A percentile compares a stretch with the other conserved stretches of the same genome.
These are phyloP conservation scores for Nemopilema nomurai DNA, from an alignment of 30 jellyfish, hydroid and myxozoan genomes.

Conservation along the genomic window DNA sequence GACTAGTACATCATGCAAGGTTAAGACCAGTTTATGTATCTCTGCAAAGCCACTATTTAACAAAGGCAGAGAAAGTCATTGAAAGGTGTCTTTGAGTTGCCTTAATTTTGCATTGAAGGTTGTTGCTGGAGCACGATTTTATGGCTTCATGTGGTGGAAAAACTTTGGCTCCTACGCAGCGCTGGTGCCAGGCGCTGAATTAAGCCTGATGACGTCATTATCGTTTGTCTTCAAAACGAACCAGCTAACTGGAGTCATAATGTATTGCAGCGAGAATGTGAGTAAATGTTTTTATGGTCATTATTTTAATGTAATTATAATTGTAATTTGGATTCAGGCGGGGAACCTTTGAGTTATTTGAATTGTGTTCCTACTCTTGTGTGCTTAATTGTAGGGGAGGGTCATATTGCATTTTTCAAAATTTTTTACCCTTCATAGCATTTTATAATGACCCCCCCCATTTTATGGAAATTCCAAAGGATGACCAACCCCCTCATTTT, in stretches of 20 bases:
- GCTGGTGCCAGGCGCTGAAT: conserved; percentile 25
- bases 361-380: no score
- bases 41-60: background rate
- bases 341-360: no score
- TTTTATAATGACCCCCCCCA: no score
- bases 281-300: no score
- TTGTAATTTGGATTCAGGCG: background rate
- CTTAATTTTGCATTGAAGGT: conserved; percentile 37
- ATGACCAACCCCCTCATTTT: no score
- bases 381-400: no score
- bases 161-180: conserved; percentile 79
- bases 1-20: no score
- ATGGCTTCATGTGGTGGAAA: conserved; percentile 96
- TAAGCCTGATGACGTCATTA: conserved; percentile 52
- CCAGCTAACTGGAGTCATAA: conserved; percentile 76
- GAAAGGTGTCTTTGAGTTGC: background rate
- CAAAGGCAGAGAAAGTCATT: background rate
- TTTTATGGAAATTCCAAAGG: no score
- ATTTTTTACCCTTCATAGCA: no score
- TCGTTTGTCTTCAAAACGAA: conserved; percentile 81
- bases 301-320: background rate
- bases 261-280: conserved; percentile 85
- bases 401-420: no score
- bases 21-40: no score
- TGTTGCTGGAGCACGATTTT: conserved; percentile 86